phyloP scores from a whole-genome alignment of 1,140 invertebrate genomes.

The Drosophila sp. region DNA sequence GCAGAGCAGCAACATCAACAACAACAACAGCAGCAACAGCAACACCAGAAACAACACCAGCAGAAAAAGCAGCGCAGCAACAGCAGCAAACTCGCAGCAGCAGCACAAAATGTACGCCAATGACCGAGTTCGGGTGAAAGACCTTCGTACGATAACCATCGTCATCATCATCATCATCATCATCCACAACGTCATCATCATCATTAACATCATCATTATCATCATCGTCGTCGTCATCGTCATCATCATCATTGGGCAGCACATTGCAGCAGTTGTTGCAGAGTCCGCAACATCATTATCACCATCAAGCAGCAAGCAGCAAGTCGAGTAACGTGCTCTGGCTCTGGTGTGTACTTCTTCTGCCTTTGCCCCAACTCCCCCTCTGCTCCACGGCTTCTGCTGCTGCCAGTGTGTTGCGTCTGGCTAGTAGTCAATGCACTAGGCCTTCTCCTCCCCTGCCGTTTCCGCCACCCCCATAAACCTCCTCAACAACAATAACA shows the following conservation, averaged over 20 bases:
- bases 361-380: not conserved
- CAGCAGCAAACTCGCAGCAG: slow-evolving; percentile 42
- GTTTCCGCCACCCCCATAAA: not conserved
- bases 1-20: slow-evolving; percentile 54
- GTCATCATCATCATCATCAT: slow-evolving; percentile 80
- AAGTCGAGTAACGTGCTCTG: slow-evolving; percentile 60
- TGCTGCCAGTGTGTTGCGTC: slow-evolving; percentile 27
- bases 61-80: slow-evolving; percentile 18
- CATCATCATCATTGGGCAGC: slow-evolving; percentile 30
- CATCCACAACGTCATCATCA: slow-evolving; percentile 66
- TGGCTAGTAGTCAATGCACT: slow-evolving; percentile 70
- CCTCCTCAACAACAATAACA: slow-evolving; percentile 52
- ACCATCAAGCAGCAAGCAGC: slow-evolving; percentile 44
- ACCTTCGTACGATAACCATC: slow-evolving; percentile 82
- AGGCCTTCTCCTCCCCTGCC: not conserved
- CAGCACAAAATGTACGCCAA: slow-evolving; percentile 83
- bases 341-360: slow-evolving; percentile 19
- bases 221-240: too few relatives aligned
- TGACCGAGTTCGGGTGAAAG: slow-evolving; percentile 83
- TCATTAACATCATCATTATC: slow-evolving; percentile 35
- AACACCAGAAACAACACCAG: slow-evolving; percentile 30
- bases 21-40: slow-evolving; percentile 48
- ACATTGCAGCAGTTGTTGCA: slow-evolving; percentile 65
- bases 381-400: not conserved
- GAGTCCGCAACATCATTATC: slow-evolving; percentile 64